These are phyloP conservation scores for Megalops atlanticus DNA, from an alignment of 2,113 vertebrate species.

Conservation along the genomic window DNA sequence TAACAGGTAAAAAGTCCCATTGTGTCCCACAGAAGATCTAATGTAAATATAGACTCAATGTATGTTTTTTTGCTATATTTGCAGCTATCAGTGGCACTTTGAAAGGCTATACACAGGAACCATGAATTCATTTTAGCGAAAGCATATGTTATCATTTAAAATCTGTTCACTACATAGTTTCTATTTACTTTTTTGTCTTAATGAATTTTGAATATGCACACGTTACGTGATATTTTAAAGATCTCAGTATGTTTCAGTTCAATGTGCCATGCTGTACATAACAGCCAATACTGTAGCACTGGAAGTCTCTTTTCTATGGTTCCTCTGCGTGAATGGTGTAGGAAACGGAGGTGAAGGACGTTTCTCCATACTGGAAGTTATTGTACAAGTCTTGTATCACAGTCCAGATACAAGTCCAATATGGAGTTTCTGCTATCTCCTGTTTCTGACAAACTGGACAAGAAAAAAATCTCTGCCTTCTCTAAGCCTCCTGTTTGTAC, in stretches of 20 bases:
- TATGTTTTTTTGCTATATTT: not conserved
- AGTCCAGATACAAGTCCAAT: not conserved
- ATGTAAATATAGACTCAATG: not conserved
- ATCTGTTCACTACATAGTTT: not conserved
- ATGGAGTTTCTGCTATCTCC: not conserved
- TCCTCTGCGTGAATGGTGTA: not conserved
- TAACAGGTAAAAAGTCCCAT: not conserved
- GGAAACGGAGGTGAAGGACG: not conserved
- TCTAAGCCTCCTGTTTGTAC: no score
- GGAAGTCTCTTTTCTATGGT: not conserved
- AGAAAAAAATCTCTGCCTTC: not conserved
- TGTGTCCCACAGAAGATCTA: not conserved
- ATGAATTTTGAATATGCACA: not conserved
- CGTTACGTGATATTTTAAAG: not conserved
- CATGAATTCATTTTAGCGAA: not conserved
- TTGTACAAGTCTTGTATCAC: not conserved
- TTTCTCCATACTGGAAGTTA: not conserved
- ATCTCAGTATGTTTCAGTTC: not conserved
- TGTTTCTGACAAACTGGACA: not conserved
- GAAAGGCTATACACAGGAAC: conserved; percentile 10
- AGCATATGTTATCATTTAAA: not conserved
- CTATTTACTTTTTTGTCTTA: not conserved
- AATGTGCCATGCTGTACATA: conserved; percentile 3
- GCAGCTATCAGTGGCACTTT: not conserved
- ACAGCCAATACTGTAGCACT: not conserved